phyloP scores from a whole-genome alignment of 2,888 invertebrate genomes.

The Coelopa pilipes region DNA sequence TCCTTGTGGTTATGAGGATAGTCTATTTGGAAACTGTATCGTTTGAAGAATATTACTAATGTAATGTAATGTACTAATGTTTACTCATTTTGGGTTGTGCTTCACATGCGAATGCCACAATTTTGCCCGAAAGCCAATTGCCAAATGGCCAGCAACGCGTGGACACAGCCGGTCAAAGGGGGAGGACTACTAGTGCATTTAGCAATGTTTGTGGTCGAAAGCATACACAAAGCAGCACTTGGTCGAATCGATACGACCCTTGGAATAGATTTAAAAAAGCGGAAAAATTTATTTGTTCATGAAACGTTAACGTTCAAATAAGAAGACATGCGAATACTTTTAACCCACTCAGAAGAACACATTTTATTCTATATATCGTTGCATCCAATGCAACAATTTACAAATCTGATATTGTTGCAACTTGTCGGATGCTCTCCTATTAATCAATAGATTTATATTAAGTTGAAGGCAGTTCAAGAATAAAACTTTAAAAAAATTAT shows the following conservation, averaged over 20 bases:
- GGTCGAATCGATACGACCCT: constrained; percentile 23
- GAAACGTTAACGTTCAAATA: not conserved
- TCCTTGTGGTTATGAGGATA: not conserved
- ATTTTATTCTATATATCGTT: constrained; percentile 57
- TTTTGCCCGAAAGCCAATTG: not conserved
- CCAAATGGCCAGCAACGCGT: constrained; percentile 3
- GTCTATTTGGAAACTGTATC: constrained; percentile 41
- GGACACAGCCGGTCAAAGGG: constrained; percentile 1
- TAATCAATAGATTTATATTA: constrained; percentile 24
- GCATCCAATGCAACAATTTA: constrained; percentile 27
- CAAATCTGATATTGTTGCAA: constrained; percentile 25
- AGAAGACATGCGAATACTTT: not conserved
- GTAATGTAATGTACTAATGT: too few relatives aligned
- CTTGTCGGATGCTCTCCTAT: constrained; percentile 41
- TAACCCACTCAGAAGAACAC: constrained; percentile 63
- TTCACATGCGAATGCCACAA: not conserved
- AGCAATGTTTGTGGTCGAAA: not conserved
- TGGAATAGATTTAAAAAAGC: not conserved
- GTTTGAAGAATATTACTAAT: constrained; percentile 39
- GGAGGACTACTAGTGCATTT: not conserved
- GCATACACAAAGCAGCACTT: constrained; percentile 7
- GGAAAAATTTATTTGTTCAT: not conserved
- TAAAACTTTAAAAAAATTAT: constrained; percentile 32
- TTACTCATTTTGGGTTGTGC: too few relatives aligned
- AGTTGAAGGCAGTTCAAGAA: constrained; percentile 49